phyloP scores from a whole-genome alignment of 2,797 vertebrate species.

The Danionella dracula region DNA sequence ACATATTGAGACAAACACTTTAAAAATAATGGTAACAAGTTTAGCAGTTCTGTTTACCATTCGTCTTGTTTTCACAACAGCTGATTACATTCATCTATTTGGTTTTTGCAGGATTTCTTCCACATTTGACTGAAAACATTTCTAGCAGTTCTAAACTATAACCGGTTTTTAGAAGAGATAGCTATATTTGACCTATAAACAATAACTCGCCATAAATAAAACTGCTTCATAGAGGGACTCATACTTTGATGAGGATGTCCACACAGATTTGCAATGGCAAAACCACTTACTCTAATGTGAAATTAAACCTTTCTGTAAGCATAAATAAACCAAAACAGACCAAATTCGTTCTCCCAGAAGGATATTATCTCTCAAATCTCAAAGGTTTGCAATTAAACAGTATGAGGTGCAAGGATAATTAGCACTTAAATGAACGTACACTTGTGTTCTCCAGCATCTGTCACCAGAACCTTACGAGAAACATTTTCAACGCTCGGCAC shows the following conservation, averaged over 20 bases:
- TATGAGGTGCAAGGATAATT: slow-evolving; percentile 74
- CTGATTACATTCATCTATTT: too few species aligned
- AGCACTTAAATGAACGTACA: slow-evolving; percentile 70
- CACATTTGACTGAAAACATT: too few species aligned
- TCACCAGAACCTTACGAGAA: slow-evolving; percentile 42
- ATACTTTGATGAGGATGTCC: slow-evolving; percentile 4
- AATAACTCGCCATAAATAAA: too few species aligned
- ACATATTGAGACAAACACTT: too few species aligned
- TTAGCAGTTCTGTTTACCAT: too few species aligned
- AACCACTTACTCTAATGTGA: background rate
- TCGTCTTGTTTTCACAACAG: too few species aligned
- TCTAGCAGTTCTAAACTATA: too few species aligned
- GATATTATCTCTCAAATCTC: slow-evolving; percentile 43
- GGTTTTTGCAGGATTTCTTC: too few species aligned
- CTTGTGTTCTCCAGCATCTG: slow-evolving; percentile 18
- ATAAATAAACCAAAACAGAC: slow-evolving; percentile 17
- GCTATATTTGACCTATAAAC: too few species aligned
- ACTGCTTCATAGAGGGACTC: background rate
- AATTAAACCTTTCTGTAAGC: slow-evolving; percentile 24
- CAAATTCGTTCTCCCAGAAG: slow-evolving; percentile 33
- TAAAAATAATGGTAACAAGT: too few species aligned
- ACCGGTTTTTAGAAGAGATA: too few species aligned
- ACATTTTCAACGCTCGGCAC: slow-evolving; percentile 27
- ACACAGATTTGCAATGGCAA: background rate
- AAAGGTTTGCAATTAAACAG: slow-evolving; percentile 69